Base-by-base conservation (phyloP, 2,113 vertebrate species). In the Peromyscus californicus region DNA sequence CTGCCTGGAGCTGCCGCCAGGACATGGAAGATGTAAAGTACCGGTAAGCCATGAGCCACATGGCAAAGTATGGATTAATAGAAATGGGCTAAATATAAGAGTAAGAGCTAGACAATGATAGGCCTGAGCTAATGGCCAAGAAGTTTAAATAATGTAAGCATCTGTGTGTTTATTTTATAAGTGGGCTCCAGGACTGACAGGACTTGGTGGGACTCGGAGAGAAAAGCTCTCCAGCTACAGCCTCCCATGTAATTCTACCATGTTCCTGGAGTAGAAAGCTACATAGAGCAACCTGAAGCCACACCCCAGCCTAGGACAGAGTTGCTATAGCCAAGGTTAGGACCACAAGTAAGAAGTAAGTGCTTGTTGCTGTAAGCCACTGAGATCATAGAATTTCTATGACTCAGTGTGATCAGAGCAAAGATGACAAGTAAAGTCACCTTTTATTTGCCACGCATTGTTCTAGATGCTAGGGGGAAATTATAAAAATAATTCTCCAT, bases 351-450 rank as follows among this genome's bases (percentile, higher is more conserved):
- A 88, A 85, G 51, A 90, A 89, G 75, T 75, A 85, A 94, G 75
- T 79, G 39, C 42, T 88, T 70, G 70, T 57, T 90, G 39, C 67
- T 61, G 0, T 89, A 93, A 91, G 87, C 24, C 63, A 39, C 8
- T 74, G 61, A 90, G 5, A 90, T 86, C 72, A 84, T 48, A 70
- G 69, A 29, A 84, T 85, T 93, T 92, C 87, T 90, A 48, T 75
- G 48, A 83, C 63, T 86, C 1, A 10, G 42, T 24, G 36, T 17
- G 33, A 75, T 80, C 59, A 65, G 13, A 92, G 84, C 78, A 97
- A 96, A 90, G 39, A 10, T 65, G 63, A 39, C 45, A 72, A 54
- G 22, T 39, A 70, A 87, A 70, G 15, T 15, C 36, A 59, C 36
- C 36, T 74, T 54, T 39, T 75, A 83, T 92, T 83, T 95, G 11